These are phyloP conservation scores for Campoletis sonorensis DNA, from an alignment of 1,140 invertebrate genomes.

Conservation along the genomic window DNA sequence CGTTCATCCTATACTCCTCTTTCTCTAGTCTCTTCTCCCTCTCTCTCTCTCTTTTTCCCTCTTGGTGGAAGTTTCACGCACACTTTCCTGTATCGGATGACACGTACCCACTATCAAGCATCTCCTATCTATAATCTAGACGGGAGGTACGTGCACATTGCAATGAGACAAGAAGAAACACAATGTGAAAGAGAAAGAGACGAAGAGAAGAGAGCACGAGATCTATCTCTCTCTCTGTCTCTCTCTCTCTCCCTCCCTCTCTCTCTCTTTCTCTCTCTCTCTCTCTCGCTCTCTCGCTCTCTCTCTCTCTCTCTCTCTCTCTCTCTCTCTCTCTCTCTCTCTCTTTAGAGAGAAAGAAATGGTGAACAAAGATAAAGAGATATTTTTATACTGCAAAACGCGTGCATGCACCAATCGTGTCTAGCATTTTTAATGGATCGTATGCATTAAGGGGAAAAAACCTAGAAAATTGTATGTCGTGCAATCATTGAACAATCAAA, in stretches of 20 bases:
- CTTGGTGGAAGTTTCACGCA: constrained; percentile 2
- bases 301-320: too few species aligned
- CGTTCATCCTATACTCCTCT: neutral
- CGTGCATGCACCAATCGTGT: constrained; percentile 26
- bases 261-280: too few species aligned
- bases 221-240: too few species aligned
- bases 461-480: neutral
- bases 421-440: constrained; percentile 10
- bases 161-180: too few species aligned
- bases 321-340: too few species aligned
- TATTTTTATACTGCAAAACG: constrained; percentile 12
- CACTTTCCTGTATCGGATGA: neutral
- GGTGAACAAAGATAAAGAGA: constrained; percentile 16
- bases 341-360: neutral
- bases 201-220: neutral
- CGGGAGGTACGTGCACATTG: constrained; percentile 25
- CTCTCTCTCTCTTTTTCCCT: neutral
- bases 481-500: neutral
- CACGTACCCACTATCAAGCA: constrained; percentile 38
- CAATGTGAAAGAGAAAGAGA: neutral
- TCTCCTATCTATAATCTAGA: constrained; percentile 42
- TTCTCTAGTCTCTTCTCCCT: too few species aligned
- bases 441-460: constrained; percentile 4
- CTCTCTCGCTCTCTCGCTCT: too few species aligned
- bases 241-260: too few species aligned